A percentile compares a stretch with the other conserved stretches of the same genome.
These are phyloP conservation scores for Netelia melanura DNA, from an alignment of 2,888 invertebrate genomes.

Conservation along the genomic window DNA sequence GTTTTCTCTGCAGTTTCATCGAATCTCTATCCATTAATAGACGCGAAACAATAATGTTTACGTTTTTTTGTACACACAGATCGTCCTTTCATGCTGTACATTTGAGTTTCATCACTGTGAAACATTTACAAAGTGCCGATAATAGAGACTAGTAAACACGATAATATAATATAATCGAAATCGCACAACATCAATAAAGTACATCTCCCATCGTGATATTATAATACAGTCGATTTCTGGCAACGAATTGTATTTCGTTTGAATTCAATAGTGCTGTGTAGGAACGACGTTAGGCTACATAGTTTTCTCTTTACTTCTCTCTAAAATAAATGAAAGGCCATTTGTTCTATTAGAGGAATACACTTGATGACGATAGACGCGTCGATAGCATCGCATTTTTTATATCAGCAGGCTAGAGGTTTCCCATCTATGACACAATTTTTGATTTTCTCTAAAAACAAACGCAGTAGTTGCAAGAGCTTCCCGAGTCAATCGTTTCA, in stretches of 20 bases:
- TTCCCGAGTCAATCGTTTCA: slow-evolving; percentile 41
- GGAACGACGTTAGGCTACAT: slow-evolving; percentile 67
- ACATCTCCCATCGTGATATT: slow-evolving; percentile 63
- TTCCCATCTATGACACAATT: slow-evolving; percentile 27
- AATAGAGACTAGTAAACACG: slow-evolving; percentile 61
- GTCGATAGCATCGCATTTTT: slow-evolving; percentile 25
- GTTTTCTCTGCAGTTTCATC: slow-evolving; percentile 42
- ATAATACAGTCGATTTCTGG: slow-evolving; percentile 65
- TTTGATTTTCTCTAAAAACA: slow-evolving; percentile 11
- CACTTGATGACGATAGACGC: slow-evolving; percentile 20
- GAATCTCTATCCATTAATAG: slow-evolving; percentile 54
- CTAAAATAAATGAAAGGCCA: slow-evolving; percentile 56
- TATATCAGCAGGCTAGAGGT: slow-evolving; percentile 37
- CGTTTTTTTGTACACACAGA: slow-evolving; percentile 74
- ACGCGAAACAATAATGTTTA: slow-evolving; percentile 72
- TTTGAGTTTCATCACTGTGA: slow-evolving; percentile 57
- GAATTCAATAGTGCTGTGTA: slow-evolving; percentile 69
- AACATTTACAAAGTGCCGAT: slow-evolving; percentile 58
- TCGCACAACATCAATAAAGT: slow-evolving; percentile 71
- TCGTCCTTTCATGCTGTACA: slow-evolving; percentile 75
- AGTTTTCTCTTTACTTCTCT: slow-evolving; percentile 36
- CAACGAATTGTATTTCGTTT: slow-evolving; percentile 67
- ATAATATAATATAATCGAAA: slow-evolving; percentile 70
- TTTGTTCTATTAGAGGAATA: slow-evolving; percentile 34
- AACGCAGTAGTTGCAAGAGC: slow-evolving; percentile 44